phyloP scores from a whole-genome alignment of 2,113 vertebrate genomes.

The Sigmodon hispidus region DNA sequence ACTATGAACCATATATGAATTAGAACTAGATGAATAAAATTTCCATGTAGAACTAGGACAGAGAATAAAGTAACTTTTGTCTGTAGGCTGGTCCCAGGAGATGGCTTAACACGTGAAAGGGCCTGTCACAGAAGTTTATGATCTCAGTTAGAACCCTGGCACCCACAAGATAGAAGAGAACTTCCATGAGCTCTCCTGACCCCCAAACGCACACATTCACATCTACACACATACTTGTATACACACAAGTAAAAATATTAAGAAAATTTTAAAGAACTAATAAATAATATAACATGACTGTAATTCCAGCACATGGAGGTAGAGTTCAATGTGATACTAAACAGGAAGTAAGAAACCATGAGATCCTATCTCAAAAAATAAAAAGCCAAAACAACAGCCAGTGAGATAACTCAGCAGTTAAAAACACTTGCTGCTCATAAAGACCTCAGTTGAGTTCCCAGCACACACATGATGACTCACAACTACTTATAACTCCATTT shows the following conservation, averaged over 20 bases:
- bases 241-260: neutral
- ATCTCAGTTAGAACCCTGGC: neutral
- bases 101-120: too few species aligned
- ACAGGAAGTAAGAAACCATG: neutral
- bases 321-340: neutral
- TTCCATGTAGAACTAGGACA: neutral
- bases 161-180: neutral
- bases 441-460: neutral
- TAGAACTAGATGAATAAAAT: neutral
- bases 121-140: neutral
- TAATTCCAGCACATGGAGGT: neutral
- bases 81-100: neutral
- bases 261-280: neutral
- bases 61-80: conserved; percentile 14
- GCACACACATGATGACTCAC: neutral
- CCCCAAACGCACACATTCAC: neutral
- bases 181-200: neutral
- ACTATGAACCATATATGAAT: conserved; percentile 4
- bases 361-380: neutral
- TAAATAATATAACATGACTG: neutral
- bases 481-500: neutral
- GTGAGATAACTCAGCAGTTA: neutral
- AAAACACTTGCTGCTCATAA: neutral
- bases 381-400: neutral
- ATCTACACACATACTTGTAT: neutral